phyloP scores from a whole-genome alignment of 2,113 vertebrate species.

The Cichladusa arquata region DNA sequence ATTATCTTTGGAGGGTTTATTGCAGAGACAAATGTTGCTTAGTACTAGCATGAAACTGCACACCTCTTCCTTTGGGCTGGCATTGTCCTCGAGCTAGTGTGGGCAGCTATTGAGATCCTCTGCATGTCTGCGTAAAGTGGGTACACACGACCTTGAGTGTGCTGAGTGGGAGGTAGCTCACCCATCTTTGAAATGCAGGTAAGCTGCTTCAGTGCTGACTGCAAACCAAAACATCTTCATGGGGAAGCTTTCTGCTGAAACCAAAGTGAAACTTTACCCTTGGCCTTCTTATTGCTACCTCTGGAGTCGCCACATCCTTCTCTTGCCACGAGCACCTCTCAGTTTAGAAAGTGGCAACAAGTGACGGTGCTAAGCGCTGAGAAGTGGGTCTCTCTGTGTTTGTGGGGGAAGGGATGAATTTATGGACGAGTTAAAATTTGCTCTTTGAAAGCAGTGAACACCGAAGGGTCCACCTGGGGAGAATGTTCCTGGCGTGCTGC shows the following conservation, averaged over 20 bases:
- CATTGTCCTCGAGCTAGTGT: background rate
- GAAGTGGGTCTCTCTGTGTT: background rate
- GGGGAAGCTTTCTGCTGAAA: slow-evolving; percentile 5
- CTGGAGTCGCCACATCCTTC: slow-evolving; percentile 44
- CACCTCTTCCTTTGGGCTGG: background rate
- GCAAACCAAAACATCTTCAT: background rate
- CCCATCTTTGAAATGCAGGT: background rate
- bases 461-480: background rate
- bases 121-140: background rate
- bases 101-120: background rate
- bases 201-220: background rate
- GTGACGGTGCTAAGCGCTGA: background rate
- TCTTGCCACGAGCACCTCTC: background rate
- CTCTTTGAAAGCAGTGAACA: background rate
- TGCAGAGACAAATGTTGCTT: background rate
- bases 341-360: background rate
- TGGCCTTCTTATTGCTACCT: background rate
- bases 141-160: background rate
- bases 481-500: background rate
- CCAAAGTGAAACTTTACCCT: background rate
- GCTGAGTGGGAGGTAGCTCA: background rate
- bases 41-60: background rate
- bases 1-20: background rate
- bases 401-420: background rate
- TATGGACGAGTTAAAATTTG: background rate